These are phyloP conservation scores for Lepidurus arcticus DNA, from an alignment of 1,140 invertebrate genomes.

Conservation along the genomic window DNA sequence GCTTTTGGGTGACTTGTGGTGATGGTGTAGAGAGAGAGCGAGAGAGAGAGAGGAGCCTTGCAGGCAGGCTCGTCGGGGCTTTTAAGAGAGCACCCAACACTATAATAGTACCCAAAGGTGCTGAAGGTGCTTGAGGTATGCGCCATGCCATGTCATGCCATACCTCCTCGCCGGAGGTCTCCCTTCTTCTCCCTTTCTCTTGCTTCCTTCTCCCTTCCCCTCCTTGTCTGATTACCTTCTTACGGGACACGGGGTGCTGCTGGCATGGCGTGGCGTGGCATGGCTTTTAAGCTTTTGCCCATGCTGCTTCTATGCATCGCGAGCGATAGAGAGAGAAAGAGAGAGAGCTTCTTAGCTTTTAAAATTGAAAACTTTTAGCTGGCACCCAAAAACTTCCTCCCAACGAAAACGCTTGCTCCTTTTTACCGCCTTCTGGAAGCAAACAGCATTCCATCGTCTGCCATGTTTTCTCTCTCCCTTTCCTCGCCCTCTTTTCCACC, in stretches of 20 bases:
- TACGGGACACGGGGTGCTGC: not conserved
- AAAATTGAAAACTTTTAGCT: not conserved
- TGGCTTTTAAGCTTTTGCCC: not conserved
- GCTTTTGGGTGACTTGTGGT: not conserved
- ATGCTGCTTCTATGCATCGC: not conserved
- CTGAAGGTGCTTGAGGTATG: conserved; percentile 18
- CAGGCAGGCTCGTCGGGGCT: not conserved
- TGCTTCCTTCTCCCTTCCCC: not conserved
- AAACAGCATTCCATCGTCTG: conserved; percentile 14
- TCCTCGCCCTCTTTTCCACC: not conserved
- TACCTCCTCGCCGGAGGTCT: not conserved
- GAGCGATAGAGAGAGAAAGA: no score
- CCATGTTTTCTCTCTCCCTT: not conserved
- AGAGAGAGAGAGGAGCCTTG: not conserved
- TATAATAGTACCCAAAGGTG: conserved; percentile 2
- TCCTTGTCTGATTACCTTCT: conserved; percentile 10
- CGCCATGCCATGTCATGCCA: not conserved
- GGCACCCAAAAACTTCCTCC: not conserved
- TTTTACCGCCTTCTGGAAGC: no score
- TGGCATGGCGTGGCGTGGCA: not conserved
- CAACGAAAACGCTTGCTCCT: not conserved
- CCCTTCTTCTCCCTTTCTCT: not conserved
- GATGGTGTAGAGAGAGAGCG: no score
- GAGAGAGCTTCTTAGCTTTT: not conserved
- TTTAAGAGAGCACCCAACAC: not conserved